Conservation (phyloP, 2,797 vertebrate genomes). For the Coranthus polyacanthus region DNA sequence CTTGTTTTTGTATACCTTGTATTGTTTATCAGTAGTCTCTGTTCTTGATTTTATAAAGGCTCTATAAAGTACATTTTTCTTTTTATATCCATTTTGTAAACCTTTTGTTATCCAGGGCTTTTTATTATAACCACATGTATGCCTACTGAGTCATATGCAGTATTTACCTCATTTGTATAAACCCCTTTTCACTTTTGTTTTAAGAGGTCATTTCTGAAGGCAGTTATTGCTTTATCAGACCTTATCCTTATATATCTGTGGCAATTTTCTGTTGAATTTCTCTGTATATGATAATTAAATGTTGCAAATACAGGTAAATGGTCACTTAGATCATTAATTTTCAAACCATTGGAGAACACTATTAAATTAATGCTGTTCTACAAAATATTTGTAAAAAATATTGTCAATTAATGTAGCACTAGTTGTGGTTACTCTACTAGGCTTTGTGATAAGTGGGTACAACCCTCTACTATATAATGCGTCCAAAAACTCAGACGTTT, state of each 20-base stretch:
- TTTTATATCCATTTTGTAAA: neutral
- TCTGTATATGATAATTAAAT: too few species aligned
- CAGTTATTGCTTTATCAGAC: neutral
- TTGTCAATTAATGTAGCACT: neutral
- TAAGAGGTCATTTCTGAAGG: neutral
- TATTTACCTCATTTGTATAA: neutral
- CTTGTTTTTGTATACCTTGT: too few species aligned
- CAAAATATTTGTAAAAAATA: neutral
- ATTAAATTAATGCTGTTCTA: neutral
- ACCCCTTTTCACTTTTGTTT: neutral
- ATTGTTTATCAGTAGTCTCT: too few species aligned
- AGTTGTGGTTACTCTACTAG: neutral
- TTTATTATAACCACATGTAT: neutral
- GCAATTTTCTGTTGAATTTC: too few species aligned
- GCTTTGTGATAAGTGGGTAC: neutral
- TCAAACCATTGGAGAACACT: neutral
- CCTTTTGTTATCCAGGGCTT: constrained; percentile 2
- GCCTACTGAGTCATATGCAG: neutral
- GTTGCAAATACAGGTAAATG: neutral
- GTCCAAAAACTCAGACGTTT: neutral
- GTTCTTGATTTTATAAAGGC: too few species aligned
- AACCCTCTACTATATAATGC: neutral
- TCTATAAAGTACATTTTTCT: too few species aligned
- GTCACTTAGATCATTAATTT: neutral
- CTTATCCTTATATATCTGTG: too few species aligned